Percentiles rank a stretch among this genome's conserved stretches.
phyloP scores from a whole-genome alignment of 2,888 invertebrate species.

The Chrysolina oricalcia region DNA sequence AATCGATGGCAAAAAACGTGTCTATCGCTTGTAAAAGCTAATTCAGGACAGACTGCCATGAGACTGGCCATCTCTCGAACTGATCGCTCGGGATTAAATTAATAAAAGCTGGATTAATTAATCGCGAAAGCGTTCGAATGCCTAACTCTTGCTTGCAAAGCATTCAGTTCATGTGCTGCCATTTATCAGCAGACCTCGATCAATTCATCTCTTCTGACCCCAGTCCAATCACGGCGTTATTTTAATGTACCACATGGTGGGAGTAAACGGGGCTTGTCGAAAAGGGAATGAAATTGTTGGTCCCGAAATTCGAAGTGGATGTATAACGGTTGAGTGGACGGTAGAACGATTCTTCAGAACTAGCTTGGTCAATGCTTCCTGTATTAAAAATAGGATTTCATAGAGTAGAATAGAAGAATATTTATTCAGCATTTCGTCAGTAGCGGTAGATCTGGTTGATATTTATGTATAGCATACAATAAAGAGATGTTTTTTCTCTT shows the following conservation, averaged over 20 bases:
- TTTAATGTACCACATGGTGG: background rate
- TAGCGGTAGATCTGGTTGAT: too few relatives aligned
- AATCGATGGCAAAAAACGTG: background rate
- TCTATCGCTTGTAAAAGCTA: background rate
- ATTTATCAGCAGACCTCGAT: constrained; percentile 1
- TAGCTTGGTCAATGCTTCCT: too few relatives aligned
- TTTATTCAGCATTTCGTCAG: too few relatives aligned
- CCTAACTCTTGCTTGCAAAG: background rate
- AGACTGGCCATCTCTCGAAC: background rate
- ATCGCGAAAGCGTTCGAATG: constrained; percentile 2
- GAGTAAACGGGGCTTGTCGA: background rate
- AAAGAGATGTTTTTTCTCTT: too few relatives aligned
- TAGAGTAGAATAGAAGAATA: too few relatives aligned
- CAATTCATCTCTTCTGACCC: constrained; percentile 15
- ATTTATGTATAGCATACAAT: too few relatives aligned
- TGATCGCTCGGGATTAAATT: constrained; percentile 1
- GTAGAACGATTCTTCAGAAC: too few relatives aligned
- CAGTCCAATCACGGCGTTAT: background rate
- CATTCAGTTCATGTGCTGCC: constrained; percentile 8
- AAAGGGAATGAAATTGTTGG: background rate
- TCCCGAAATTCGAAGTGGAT: background rate
- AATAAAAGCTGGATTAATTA: constrained; percentile 18
- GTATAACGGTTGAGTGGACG: background rate
- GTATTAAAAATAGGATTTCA: too few relatives aligned
- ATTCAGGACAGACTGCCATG: background rate